Conservation (phyloP, 2,113 vertebrate genomes). For the Pollimyrus isidori region DNA sequence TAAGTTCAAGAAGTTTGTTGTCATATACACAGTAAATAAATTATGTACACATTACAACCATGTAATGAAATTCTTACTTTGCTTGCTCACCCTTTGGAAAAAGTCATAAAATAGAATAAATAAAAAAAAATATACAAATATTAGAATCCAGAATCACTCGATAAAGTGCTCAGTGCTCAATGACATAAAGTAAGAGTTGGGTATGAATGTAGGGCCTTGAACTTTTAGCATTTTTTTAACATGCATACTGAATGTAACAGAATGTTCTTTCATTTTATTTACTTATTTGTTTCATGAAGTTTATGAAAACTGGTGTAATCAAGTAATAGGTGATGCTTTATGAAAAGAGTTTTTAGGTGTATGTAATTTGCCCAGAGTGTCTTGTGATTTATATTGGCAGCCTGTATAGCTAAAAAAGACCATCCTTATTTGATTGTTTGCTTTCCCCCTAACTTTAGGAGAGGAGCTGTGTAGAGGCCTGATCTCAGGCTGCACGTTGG, state of each 20-base stretch:
- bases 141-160: no score
- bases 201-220: no score
- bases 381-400: not conserved
- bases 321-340: not conserved
- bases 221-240: not conserved
- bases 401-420: not conserved
- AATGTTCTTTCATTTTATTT: not conserved
- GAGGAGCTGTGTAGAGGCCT: conserved; percentile 68
- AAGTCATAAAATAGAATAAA: no score
- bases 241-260: not conserved
- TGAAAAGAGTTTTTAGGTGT: not conserved
- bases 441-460: conserved; percentile 53
- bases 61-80: no score
- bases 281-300: not conserved
- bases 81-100: no score
- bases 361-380: not conserved
- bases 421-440: no score
- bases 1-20: no score
- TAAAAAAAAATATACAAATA: no score
- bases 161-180: no score
- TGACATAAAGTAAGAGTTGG: no score
- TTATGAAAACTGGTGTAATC: not conserved
- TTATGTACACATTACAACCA: no score
- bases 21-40: no score
- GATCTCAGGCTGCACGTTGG: conserved; percentile 65